Conservation (phyloP, 2,797 vertebrate species). For the Pagetopsis macropterus region DNA sequence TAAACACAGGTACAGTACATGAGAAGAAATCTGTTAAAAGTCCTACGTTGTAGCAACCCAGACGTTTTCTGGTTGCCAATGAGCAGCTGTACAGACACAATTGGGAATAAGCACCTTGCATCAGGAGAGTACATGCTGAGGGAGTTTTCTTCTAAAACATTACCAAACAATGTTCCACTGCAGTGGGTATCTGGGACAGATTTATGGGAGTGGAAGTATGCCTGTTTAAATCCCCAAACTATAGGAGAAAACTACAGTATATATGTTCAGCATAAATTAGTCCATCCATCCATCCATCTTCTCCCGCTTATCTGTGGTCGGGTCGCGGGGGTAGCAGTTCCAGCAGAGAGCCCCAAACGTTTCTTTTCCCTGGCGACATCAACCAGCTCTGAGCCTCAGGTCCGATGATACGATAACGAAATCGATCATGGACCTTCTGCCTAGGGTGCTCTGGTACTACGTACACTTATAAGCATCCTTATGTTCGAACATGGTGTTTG, state of each 20-base stretch:
- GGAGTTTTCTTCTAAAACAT: conserved; percentile 41
- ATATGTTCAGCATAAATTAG: conserved; percentile 2
- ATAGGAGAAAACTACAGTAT: conserved; percentile 11
- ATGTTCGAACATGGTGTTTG: too few species aligned
- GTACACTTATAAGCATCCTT: too few species aligned
- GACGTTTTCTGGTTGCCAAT: conserved; percentile 20
- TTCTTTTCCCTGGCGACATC: too few species aligned
- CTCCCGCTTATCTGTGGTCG: too few species aligned
- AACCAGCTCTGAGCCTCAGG: too few species aligned
- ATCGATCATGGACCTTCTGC: too few species aligned
- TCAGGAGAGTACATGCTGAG: conserved; percentile 49
- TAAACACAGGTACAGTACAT: conserved; percentile 9
- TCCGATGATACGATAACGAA: too few species aligned
- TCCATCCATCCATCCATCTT: not conserved
- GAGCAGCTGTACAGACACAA: conserved; percentile 29
- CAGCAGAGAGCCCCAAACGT: too few species aligned
- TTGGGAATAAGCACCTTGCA: conserved; percentile 34
- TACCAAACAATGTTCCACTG: conserved; percentile 41
- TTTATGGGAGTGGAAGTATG: conserved; percentile 40
- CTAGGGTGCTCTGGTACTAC: too few species aligned
- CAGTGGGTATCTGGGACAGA: conserved; percentile 49
- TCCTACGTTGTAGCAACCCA: conserved; percentile 8
- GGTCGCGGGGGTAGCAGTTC: too few species aligned
- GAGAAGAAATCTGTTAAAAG: not conserved
- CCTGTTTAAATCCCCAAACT: conserved; percentile 28